These are phyloP conservation scores for Phanerotoma sp. DNA, from an alignment of 2,888 invertebrate species.

Conservation along the genomic window DNA sequence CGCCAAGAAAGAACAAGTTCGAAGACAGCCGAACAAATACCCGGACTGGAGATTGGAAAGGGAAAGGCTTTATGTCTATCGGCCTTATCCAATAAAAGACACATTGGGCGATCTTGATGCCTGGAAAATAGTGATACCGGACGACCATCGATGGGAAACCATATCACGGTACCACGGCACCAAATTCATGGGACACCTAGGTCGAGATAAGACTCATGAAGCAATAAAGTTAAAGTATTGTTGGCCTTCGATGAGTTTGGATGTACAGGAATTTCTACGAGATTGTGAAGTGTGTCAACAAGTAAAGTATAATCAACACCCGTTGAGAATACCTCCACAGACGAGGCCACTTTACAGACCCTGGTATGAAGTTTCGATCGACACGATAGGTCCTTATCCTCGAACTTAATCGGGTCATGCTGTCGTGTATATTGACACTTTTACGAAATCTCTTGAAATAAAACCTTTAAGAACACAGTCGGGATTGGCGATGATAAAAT, in stretches of 20 bases:
- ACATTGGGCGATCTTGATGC: slow-evolving; percentile 20
- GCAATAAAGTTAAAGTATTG: slow-evolving; percentile 19
- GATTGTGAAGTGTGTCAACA: slow-evolving; percentile 13
- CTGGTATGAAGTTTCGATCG: slow-evolving; percentile 20
- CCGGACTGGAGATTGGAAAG: slow-evolving; percentile 19
- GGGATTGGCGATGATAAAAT: not conserved
- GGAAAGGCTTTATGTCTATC: slow-evolving; percentile 5
- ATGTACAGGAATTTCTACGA: slow-evolving; percentile 7
- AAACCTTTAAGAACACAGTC: slow-evolving; percentile 10
- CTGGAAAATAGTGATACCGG: slow-evolving; percentile 13
- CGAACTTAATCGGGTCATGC: slow-evolving; percentile 16
- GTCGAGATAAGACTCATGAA: slow-evolving; percentile 21
- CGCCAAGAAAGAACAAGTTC: slow-evolving; percentile 5
- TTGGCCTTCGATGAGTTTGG: slow-evolving; percentile 18
- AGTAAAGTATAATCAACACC: slow-evolving; percentile 20
- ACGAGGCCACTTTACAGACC: slow-evolving; percentile 15
- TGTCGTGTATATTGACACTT: slow-evolving; percentile 15
- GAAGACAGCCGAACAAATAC: slow-evolving; percentile 7
- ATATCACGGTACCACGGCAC: slow-evolving; percentile 2
- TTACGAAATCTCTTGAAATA: slow-evolving; percentile 20
- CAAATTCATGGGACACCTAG: slow-evolving; percentile 7
- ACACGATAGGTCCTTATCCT: slow-evolving; percentile 6
- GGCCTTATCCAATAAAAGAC: slow-evolving; percentile 14
- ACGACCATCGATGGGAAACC: not conserved
- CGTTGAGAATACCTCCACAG: not conserved